Conservation (phyloP, 2,888 invertebrate genomes). For the Phengaris arion region DNA sequence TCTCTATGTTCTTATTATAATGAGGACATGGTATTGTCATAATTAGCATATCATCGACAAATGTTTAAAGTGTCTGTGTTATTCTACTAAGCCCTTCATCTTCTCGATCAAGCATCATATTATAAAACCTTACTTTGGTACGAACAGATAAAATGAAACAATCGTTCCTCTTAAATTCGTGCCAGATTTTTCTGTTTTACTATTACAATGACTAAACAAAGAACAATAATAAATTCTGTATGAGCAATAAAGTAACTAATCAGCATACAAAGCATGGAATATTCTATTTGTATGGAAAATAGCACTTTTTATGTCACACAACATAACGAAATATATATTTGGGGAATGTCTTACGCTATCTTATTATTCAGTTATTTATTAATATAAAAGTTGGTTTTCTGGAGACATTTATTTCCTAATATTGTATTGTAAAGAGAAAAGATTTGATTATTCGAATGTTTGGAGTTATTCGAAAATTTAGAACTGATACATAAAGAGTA, state of each 20-base stretch:
- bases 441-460: not conserved
- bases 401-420: not conserved
- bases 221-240: not conserved
- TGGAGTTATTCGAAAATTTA: too few species aligned
- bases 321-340: slow-evolving; percentile 1
- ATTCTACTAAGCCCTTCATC: too few species aligned
- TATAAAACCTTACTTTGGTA: too few species aligned
- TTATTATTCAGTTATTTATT: not conserved
- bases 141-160: not conserved
- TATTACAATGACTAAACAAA: not conserved
- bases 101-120: too few species aligned
- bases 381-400: slow-evolving; percentile 5
- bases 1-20: too few species aligned
- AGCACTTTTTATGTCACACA: slow-evolving; percentile 8
- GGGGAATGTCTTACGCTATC: not conserved
- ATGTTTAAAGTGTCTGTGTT: too few species aligned
- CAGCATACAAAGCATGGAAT: slow-evolving; percentile 10
- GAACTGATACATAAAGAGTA: too few species aligned
- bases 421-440: not conserved
- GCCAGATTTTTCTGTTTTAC: not conserved
- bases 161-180: not conserved
- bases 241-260: slow-evolving; percentile 8
- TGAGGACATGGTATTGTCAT: too few species aligned
- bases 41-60: too few species aligned
- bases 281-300: slow-evolving; percentile 14